Base-by-base conservation (phyloP, 2,113 vertebrate species). In the Neotoma lepida region DNA sequence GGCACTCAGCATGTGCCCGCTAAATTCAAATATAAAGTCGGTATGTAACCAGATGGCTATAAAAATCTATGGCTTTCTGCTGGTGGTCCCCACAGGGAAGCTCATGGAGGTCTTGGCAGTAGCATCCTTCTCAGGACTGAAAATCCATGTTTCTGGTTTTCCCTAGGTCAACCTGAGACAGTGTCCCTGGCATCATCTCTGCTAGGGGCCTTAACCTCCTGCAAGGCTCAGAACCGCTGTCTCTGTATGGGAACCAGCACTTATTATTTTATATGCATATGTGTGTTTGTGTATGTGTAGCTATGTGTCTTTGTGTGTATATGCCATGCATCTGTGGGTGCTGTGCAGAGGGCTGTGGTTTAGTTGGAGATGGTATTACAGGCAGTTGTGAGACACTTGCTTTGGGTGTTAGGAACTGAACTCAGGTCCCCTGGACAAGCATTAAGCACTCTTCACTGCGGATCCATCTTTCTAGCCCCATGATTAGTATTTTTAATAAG, bases 21-120 rank as follows among this genome's bases (percentile, higher is more conserved):
- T 92, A 84, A 91, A 95, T 95, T 94, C 74, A 95, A 73, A 90
- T 70, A 8, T 82, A 56, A 93, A 96, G 70, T 77, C 51, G 71
- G 2, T 56, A 6, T 70, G 66, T 77, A 91, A 82, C 78, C 56
- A 73, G 71, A 63, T 93, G 73, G 39, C 80, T 88, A 85, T 91
- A 77, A 91, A 90, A 90, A 33, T 74, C 74, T 93, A 46, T 17
- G 61, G 73, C 73, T 94, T 95, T 89, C 46, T 86, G 66, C 51
- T 89, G 44, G 46, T 78, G 35, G 68, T 89, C 76, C 63, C 61
- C 61, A 41, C 56, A 70, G 44, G 71, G 44, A 73, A 18, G 35
- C 54, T 93, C 74, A 80, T n/a, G 51, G 70, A 54, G 71, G 58
- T 78, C 26, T 58, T 92, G 56, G 68, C 92, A 92, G 70, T 63